phyloP scores from a whole-genome alignment of 2,888 invertebrate genomes.

The Neoitamus cyanurus region DNA sequence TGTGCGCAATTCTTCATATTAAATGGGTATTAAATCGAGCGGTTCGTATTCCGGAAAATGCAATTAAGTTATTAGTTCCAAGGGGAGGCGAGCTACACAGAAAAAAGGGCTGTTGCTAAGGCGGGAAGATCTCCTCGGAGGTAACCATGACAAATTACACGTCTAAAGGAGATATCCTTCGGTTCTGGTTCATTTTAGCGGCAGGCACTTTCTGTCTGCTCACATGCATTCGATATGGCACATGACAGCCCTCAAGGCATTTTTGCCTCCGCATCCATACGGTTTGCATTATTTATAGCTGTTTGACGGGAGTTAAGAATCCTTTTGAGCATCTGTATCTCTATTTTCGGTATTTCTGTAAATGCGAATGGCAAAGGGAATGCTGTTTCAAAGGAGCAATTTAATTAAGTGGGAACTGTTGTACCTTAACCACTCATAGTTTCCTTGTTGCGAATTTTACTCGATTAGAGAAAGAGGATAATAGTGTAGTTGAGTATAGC shows the following conservation, averaged over 20 bases:
- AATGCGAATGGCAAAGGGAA: background rate
- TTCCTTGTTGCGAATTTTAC: background rate
- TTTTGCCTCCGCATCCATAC: background rate
- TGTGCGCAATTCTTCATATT: background rate
- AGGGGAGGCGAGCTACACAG: background rate
- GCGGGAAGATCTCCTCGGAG: background rate
- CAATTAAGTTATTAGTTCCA: background rate
- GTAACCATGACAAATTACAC: background rate
- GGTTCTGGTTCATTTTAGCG: background rate
- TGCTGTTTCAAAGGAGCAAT: background rate
- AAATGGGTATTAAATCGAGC: background rate
- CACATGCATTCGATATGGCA: background rate
- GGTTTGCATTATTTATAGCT: background rate
- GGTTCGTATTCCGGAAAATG: background rate
- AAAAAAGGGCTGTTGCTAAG: background rate
- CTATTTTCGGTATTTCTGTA: background rate
- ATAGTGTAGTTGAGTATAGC: too few species aligned
- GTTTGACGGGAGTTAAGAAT: background rate
- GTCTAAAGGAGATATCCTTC: background rate
- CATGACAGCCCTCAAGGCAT: background rate
- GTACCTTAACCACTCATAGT: background rate
- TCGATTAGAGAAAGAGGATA: too few species aligned
- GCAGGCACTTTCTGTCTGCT: background rate
- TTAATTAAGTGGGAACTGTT: background rate
- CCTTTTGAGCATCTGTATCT: background rate